These are phyloP conservation scores for Sclerurus mexicanus DNA, from an alignment of 2,113 vertebrate species.

Conservation along the genomic window DNA sequence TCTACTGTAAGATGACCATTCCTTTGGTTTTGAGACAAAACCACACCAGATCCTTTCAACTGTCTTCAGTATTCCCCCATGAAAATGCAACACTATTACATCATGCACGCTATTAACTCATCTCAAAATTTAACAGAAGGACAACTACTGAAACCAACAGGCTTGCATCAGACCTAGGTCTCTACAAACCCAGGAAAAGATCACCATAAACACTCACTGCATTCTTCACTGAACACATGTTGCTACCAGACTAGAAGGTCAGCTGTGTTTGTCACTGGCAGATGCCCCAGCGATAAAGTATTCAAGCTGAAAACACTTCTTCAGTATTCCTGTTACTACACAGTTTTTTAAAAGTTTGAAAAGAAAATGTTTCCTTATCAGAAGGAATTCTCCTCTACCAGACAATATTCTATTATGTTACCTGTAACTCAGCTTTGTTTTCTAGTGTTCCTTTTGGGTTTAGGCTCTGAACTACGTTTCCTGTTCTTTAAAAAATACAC, in stretches of 20 bases:
- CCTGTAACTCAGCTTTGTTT: not conserved
- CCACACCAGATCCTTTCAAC: not conserved
- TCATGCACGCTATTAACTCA: not conserved
- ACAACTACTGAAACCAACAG: not conserved
- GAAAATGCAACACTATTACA: not conserved
- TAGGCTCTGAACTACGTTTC: not conserved
- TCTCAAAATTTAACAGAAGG: not conserved
- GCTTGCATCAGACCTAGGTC: not conserved
- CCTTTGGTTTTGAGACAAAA: not conserved
- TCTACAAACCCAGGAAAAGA: not conserved
- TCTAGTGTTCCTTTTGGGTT: not conserved
- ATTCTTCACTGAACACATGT: not conserved
- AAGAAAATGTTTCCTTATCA: not conserved
- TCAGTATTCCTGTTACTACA: not conserved
- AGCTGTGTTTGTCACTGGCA: fast-evolving
- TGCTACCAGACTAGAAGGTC: not conserved
- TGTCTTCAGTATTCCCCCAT: not conserved
- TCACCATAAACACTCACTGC: not conserved
- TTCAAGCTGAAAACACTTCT: not conserved
- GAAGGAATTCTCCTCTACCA: not conserved
- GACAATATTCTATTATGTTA: not conserved
- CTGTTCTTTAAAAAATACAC: not conserved
- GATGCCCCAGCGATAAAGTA: not conserved
- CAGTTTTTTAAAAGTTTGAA: not conserved
- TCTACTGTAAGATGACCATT: not conserved